Evolutionary conservation across 2,113 vertebrate genomes (phyloP).

Genomic region (Hypanus sabinus): DNA sequence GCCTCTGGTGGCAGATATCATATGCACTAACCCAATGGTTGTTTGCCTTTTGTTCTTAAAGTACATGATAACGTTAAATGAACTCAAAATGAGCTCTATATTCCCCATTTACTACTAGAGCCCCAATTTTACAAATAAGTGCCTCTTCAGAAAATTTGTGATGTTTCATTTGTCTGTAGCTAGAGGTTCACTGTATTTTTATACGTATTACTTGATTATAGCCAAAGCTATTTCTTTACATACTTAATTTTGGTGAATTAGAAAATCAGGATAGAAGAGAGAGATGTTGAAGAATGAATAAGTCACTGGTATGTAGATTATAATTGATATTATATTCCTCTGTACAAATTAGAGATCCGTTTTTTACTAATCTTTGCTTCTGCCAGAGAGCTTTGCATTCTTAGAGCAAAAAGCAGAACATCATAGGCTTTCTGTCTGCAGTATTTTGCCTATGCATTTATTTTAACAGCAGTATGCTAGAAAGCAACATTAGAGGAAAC

Average conservation of each 20-base stretch:
- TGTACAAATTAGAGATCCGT: not conserved
- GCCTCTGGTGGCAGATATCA: slow-evolving; percentile 4
- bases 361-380: not conserved
- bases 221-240: not conserved
- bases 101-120: not conserved
- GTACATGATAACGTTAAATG: slow-evolving; percentile 15
- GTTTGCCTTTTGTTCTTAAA: not conserved
- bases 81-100: slow-evolving; percentile 21
- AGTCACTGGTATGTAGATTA: not conserved
- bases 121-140: not conserved
- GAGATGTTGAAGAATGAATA: not conserved
- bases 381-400: not conserved
- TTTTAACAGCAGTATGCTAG: not conserved
- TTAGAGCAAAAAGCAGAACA: not conserved
- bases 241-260: not conserved
- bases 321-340: not conserved
- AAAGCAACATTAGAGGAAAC: not conserved
- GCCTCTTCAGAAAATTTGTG: not conserved
- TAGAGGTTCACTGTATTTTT: not conserved
- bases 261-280: not conserved
- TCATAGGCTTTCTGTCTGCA: not conserved
- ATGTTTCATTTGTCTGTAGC: not conserved
- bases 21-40: not conserved
- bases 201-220: not conserved
- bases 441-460: not conserved